Conservation (phyloP, 2,888 invertebrate species). For the Zygothrica quintamaculata region DNA sequence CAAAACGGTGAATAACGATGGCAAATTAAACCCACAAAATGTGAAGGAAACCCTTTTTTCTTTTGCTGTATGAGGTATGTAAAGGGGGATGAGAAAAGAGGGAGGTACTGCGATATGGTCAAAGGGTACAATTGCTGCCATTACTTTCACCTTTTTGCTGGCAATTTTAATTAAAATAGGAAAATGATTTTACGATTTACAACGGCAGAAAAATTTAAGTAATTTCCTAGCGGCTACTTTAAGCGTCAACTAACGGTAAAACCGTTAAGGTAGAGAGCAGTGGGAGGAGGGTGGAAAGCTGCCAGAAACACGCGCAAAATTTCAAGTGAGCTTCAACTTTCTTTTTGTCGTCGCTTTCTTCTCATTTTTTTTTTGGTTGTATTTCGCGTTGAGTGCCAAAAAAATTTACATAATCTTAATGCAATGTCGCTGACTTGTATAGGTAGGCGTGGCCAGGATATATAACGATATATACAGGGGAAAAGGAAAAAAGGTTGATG, state of each 20-base stretch:
- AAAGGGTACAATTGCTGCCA: slow-evolving; percentile 25
- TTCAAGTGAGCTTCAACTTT: slow-evolving; percentile 53
- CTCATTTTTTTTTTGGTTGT: slow-evolving; percentile 23
- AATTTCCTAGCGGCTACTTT: slow-evolving; percentile 36
- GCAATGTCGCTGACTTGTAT: slow-evolving; percentile 44
- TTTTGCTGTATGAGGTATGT: not conserved
- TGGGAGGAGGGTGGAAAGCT: slow-evolving; percentile 45
- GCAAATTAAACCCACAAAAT: slow-evolving; percentile 69
- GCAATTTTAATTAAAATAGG: slow-evolving; percentile 70
- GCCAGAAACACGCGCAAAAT: slow-evolving; percentile 76
- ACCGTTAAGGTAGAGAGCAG: slow-evolving; percentile 15
- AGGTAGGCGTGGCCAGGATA: not conserved
- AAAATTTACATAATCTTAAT: slow-evolving; percentile 80
- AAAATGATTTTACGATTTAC: slow-evolving; percentile 66
- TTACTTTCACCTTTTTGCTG: slow-evolving; percentile 25
- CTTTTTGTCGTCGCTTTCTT: too few relatives aligned
- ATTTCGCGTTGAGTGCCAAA: slow-evolving; percentile 29
- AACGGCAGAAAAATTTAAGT: slow-evolving; percentile 26
- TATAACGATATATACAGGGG: too few relatives aligned
- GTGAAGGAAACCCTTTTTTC: not conserved
- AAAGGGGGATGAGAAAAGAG: not conserved
- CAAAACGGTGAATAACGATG: slow-evolving; percentile 72
- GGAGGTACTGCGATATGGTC: not conserved
- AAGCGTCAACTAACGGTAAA: slow-evolving; percentile 33
- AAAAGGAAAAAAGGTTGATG: slow-evolving; percentile 20